A percentile compares a stretch with the other conserved stretches of the same genome.
Evolutionary conservation across 2,888 invertebrate species (phyloP).

Genomic region (Lacanobia oleracea): DNA sequence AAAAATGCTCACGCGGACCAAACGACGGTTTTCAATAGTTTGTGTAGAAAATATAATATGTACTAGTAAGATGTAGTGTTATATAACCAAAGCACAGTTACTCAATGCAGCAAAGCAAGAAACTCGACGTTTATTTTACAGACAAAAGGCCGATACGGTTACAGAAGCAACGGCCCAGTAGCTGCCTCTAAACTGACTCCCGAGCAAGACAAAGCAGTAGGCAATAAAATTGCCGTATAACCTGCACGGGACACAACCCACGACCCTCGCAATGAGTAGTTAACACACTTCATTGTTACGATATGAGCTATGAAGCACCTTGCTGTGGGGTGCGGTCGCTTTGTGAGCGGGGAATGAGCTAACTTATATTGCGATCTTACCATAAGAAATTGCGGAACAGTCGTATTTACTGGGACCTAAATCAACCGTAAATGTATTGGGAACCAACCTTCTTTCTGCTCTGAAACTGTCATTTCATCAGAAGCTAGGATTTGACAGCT

Average conservation of each 20-base stretch:
- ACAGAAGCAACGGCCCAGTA: conserved; percentile 31
- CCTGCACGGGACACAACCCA: conserved; percentile 55
- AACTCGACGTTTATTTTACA: conserved; percentile 9
- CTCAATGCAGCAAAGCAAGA: neutral
- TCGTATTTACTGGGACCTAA: no score
- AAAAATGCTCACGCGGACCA: neutral
- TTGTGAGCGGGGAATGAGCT: conserved; percentile 36
- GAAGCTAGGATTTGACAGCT: no score
- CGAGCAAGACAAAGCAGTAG: conserved; percentile 41
- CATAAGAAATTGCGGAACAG: no score
- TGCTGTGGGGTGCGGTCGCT: conserved; percentile 34
- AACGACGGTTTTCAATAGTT: neutral
- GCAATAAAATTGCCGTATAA: conserved; percentile 58
- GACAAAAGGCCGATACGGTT: conserved; percentile 6
- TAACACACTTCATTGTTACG: conserved; percentile 66
- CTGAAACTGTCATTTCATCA: no score
- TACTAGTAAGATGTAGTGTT: neutral
- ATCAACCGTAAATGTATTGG: no score
- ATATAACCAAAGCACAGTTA: neutral
- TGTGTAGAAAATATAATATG: neutral
- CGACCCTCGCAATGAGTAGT: conserved; percentile 64
- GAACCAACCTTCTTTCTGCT: no score
- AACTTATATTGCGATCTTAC: neutral
- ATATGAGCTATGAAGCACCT: conserved; percentile 65
- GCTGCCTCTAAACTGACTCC: conserved; percentile 36